These are phyloP conservation scores for Cheilosia pagana DNA, from an alignment of 2,888 invertebrate genomes.

Conservation along the genomic window DNA sequence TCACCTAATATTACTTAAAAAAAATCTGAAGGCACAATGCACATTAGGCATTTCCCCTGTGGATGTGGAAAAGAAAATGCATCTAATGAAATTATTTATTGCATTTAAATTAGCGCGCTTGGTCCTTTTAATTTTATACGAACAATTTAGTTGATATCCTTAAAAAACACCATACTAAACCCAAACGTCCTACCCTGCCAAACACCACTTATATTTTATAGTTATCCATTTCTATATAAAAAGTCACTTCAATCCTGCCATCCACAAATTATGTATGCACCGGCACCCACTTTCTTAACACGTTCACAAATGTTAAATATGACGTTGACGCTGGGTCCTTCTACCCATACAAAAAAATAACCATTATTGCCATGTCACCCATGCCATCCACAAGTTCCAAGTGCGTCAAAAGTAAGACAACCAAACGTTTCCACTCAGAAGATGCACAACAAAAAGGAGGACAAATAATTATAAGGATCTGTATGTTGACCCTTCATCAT, in stretches of 20 bases:
- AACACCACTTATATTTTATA: background rate
- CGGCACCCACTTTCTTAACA: background rate
- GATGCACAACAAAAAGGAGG: slow-evolving; percentile 37
- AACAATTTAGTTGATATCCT: no score
- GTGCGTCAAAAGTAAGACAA: slow-evolving; percentile 69
- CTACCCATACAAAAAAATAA: slow-evolving; percentile 35
- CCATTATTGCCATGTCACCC: slow-evolving; percentile 23
- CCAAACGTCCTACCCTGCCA: no score
- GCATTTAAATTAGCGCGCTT: no score
- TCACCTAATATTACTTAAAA: no score
- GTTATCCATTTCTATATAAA: slow-evolving; percentile 3
- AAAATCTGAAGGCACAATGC: no score
- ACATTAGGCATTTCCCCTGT: no score
- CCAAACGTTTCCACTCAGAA: slow-evolving; percentile 26
- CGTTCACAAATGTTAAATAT: slow-evolving; percentile 4
- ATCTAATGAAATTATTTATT: no score
- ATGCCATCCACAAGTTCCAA: slow-evolving; percentile 64
- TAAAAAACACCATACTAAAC: no score
- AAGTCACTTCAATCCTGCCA: slow-evolving; percentile 21
- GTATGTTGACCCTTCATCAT: slow-evolving; percentile 63
- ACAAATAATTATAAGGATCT: slow-evolving; percentile 55
- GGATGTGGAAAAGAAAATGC: no score
- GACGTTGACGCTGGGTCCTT: slow-evolving; percentile 32
- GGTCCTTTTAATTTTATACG: no score
- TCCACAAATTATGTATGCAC: slow-evolving; percentile 7